These are phyloP conservation scores for Pristiophorus japonicus DNA, from an alignment of 2,113 vertebrate species.

Conservation along the genomic window DNA sequence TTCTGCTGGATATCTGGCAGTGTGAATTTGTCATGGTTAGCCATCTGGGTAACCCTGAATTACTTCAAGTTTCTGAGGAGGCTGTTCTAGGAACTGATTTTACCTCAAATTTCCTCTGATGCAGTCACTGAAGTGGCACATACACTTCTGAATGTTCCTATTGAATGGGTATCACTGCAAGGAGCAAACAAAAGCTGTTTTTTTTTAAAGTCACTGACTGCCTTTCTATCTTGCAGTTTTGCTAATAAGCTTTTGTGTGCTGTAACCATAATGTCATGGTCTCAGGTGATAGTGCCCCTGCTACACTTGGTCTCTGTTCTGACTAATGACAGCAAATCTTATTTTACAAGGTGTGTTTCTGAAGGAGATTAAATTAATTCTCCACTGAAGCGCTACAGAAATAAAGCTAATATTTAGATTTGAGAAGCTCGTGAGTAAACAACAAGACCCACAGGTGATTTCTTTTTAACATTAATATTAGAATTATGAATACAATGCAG, in stretches of 20 bases:
- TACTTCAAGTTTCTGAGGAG: not conserved
- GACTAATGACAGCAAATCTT: not conserved
- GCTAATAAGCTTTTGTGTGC: not conserved
- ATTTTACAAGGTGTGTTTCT: not conserved
- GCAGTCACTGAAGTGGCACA: not conserved
- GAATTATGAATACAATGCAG: slow-evolving; percentile 1
- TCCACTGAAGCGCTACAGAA: not conserved
- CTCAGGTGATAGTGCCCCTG: not conserved
- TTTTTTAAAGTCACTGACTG: not conserved
- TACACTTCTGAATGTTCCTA: not conserved
- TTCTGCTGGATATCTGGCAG: not conserved
- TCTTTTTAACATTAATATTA: not conserved
- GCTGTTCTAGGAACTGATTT: not conserved
- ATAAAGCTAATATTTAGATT: slow-evolving; percentile 15
- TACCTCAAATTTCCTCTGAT: not conserved
- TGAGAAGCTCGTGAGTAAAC: not conserved
- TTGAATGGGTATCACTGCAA: not conserved
- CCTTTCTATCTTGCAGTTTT: not conserved
- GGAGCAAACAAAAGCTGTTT: not conserved
- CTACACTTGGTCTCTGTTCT: not conserved
- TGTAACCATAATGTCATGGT: not conserved
- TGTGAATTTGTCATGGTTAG: not conserved
- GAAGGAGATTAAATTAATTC: slow-evolving; percentile 10
- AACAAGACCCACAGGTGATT: not conserved
- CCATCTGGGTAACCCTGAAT: not conserved